Conservation (phyloP, 1,140 invertebrate genomes). For the Proales similis region DNA sequence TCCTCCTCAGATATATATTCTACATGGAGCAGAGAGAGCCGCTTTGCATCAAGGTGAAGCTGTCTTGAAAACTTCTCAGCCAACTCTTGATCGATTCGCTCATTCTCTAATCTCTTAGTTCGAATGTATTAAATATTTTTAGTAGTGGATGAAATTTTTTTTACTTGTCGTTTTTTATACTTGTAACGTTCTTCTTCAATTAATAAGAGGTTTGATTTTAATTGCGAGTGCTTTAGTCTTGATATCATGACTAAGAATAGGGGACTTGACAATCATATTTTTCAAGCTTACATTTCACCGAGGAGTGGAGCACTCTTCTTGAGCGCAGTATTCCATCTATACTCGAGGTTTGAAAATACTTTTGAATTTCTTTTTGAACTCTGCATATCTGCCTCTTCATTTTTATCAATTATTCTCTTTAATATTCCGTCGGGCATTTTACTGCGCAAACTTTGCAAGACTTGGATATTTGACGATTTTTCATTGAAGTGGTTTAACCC, state of each 20-base stretch:
- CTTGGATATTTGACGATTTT: too few relatives aligned
- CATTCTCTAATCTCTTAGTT: slow-evolving; percentile 12
- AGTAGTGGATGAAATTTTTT: not conserved
- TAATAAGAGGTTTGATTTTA: slow-evolving; percentile 7
- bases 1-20: slow-evolving; percentile 3
- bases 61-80: slow-evolving; percentile 32
- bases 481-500: too few relatives aligned
- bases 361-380: too few relatives aligned
- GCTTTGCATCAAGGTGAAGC: slow-evolving; percentile 18
- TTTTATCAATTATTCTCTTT: too few relatives aligned
- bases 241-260: not conserved
- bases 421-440: too few relatives aligned
- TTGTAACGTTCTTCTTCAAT: slow-evolving; percentile 26
- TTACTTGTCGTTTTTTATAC: slow-evolving; percentile 1
- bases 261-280: too few relatives aligned
- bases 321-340: too few relatives aligned
- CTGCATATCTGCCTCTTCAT: too few relatives aligned
- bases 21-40: slow-evolving; percentile 5
- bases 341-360: too few relatives aligned
- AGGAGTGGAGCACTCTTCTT: too few relatives aligned
- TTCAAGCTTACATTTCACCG: too few relatives aligned
- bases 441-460: too few relatives aligned
- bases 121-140: not conserved
- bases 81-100: slow-evolving; percentile 25
- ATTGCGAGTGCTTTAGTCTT: slow-evolving; percentile 15